Evolutionary conservation across 1,140 invertebrate genomes (phyloP), one percentile per base, ranked within the genome.

Genomic region (Cotesia typhae): DNA sequence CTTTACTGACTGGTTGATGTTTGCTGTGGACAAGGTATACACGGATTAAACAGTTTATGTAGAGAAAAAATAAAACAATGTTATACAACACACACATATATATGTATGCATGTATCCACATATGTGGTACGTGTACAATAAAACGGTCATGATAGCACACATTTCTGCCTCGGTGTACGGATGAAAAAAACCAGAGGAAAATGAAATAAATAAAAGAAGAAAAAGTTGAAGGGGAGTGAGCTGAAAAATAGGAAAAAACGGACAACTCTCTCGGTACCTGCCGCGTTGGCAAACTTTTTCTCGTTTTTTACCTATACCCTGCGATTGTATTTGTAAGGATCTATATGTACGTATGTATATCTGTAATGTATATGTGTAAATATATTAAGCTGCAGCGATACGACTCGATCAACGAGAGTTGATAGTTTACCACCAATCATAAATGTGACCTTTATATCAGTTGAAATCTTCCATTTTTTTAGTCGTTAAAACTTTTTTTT

Each of bases 361-460:
- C 9, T 59, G 28, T 59, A 59, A 10, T 47, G 10, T 47, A 47
- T 47, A 47, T 10, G 41, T 47, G 10, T 47, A 47, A 47, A 47
- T 47, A 47, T 47, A 47, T 47, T 47, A 47, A 47, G 10, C 57
- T 20, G 17, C 9, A 20, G 0, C 20, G 57, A 59, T 59, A 59
- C 28, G 57, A 59, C 57, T 59, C 57, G 57, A 59, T 59, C 57
- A 59, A 59, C 57, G 20, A 59, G 28, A 59, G 14, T 59, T 59
- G 41, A 59, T 28, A 20, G 14, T 20, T 20, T 20, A 59, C 57
- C 20, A 17, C 57, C 20, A 20, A 59, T 20, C 57, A 17, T 59
- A 59, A 59, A 59, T 7, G 41, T 17, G 20, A 59, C 17, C 20
- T 17, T 59, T 59, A 59, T 59, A 59, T 10, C 57, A 35, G 17